These are phyloP conservation scores for Hypomecis punctinalis DNA, from an alignment of 2,888 invertebrate species.

Conservation along the genomic window DNA sequence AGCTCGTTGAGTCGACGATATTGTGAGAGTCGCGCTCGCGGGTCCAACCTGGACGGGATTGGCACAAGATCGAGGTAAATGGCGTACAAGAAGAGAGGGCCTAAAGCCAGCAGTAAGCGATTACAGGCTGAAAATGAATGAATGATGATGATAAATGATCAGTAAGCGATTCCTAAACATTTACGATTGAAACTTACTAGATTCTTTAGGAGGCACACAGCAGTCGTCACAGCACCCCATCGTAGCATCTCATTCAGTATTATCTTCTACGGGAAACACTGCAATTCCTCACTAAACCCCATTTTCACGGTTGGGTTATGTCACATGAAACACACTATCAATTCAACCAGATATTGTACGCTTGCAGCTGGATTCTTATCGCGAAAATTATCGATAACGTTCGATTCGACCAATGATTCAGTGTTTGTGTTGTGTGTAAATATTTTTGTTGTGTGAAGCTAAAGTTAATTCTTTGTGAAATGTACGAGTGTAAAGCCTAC, in stretches of 20 bases:
- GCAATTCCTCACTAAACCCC: conserved; percentile 5
- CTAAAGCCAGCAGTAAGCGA: too few species aligned
- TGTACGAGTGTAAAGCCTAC: conserved; percentile 1
- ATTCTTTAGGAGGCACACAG: conserved; percentile 68
- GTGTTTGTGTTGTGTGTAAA: conserved; percentile 6
- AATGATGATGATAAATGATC: too few species aligned
- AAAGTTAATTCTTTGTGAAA: not conserved
- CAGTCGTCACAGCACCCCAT: conserved; percentile 74
- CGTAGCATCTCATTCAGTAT: conserved; percentile 22
- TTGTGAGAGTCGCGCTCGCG: too few species aligned
- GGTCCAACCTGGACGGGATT: too few species aligned
- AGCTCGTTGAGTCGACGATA: too few species aligned
- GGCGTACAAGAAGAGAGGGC: too few species aligned
- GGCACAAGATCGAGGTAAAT: too few species aligned
- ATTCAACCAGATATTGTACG: conserved; percentile 13
- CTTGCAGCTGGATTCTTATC: conserved; percentile 33
- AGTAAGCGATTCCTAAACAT: too few species aligned
- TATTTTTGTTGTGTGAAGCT: conserved; percentile 11
- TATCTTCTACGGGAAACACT: not conserved
- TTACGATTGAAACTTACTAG: conserved; percentile 63
- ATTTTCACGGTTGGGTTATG: conserved; percentile 35
- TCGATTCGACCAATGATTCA: conserved; percentile 33
- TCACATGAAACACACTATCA: conserved; percentile 25
- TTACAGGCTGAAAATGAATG: too few species aligned
- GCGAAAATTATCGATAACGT: conserved; percentile 32